Conservation (phyloP, 2,888 invertebrate species). For the Apamea crenata region DNA sequence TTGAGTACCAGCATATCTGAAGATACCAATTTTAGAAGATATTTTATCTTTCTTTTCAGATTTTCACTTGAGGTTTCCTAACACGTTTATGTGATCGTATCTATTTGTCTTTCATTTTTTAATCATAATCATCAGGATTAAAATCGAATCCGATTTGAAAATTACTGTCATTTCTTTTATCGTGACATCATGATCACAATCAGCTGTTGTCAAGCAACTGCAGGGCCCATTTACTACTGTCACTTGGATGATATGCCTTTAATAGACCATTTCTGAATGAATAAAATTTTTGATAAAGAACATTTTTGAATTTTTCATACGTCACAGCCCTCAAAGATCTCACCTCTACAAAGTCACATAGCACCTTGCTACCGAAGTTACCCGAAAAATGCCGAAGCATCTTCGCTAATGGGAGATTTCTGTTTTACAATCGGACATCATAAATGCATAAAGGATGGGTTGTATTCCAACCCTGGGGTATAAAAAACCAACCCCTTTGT, state of each 20-base stretch:
- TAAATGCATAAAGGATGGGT: slow-evolving; percentile 80
- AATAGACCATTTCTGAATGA: not conserved
- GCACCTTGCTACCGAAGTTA: slow-evolving; percentile 58
- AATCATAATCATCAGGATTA: not conserved
- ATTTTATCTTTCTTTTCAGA: not conserved
- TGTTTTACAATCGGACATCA: slow-evolving; percentile 78
- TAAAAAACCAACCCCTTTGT: slow-evolving; percentile 79
- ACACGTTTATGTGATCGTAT: not conserved
- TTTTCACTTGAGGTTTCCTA: not conserved
- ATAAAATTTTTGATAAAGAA: not conserved
- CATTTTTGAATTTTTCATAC: not conserved
- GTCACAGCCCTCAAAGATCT: not conserved
- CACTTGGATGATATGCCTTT: not conserved
- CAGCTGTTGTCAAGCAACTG: not conserved
- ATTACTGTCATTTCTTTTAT: not conserved
- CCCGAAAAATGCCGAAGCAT: slow-evolving; percentile 58
- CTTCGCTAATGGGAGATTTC: slow-evolving; percentile 74
- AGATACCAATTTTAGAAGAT: not conserved
- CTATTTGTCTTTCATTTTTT: not conserved
- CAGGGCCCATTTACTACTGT: not conserved
- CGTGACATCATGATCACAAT: not conserved
- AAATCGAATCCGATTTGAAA: not conserved
- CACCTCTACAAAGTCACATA: slow-evolving; percentile 23
- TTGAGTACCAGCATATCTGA: not conserved
- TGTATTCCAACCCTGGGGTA: slow-evolving; percentile 64